These are phyloP conservation scores for Pantelozetes paolii DNA, from an alignment of 2,888 invertebrate genomes.

Conservation along the genomic window DNA sequence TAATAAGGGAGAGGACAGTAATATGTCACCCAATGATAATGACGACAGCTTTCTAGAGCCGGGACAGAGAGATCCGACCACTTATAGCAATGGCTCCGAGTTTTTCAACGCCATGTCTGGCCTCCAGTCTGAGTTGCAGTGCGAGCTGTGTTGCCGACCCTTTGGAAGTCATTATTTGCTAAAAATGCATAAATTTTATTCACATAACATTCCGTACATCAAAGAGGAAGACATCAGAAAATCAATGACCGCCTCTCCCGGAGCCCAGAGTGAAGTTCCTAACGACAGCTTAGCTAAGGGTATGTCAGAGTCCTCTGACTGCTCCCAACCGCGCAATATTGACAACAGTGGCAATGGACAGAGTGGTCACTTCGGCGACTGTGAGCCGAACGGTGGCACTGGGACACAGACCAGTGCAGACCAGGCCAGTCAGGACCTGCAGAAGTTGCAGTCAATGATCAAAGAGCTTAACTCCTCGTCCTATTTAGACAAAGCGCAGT, in stretches of 20 bases:
- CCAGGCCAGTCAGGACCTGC: slow-evolving; percentile 72
- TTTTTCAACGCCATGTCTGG: slow-evolving; percentile 35
- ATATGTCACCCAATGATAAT: slow-evolving; percentile 16
- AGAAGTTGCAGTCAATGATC: slow-evolving; percentile 85
- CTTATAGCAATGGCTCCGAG: slow-evolving; percentile 34
- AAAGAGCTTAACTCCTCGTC: slow-evolving; percentile 68
- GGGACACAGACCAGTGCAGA: slow-evolving; percentile 39
- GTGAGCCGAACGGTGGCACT: not conserved
- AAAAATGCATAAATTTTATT: slow-evolving; percentile 55
- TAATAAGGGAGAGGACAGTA: slow-evolving; percentile 39
- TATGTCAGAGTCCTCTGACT: slow-evolving; percentile 5
- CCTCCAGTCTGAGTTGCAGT: slow-evolving; percentile 50
- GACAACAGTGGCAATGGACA: not conserved
- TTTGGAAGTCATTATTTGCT: slow-evolving; percentile 54
- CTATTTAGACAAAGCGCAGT: slow-evolving; percentile 51
- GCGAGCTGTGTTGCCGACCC: slow-evolving; percentile 53
- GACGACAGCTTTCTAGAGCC: slow-evolving; percentile 41
- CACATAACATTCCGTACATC: slow-evolving; percentile 51
- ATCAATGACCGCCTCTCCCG: slow-evolving; percentile 22
- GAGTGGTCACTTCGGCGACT: not conserved
- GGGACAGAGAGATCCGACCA: slow-evolving; percentile 42
- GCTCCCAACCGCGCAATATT: not conserved
- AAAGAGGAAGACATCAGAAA: slow-evolving; percentile 45
- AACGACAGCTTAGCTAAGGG: slow-evolving; percentile 16
- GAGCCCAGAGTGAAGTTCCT: slow-evolving; percentile 27